Evolutionary conservation across 2,113 vertebrate genomes (phyloP).

Genomic region (Mobula birostris): DNA sequence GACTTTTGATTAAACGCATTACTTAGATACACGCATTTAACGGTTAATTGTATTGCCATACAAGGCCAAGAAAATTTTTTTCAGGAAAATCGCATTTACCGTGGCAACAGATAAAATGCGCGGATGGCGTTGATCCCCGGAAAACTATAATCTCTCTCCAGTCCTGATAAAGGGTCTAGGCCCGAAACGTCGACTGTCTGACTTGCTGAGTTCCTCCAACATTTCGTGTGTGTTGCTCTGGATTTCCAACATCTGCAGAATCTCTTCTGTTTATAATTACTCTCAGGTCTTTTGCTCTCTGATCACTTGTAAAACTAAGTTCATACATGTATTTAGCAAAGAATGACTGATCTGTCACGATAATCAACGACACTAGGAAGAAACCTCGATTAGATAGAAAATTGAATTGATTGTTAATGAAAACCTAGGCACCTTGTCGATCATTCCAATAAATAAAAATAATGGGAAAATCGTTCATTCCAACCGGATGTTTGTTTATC

Average conservation of each 20-base stretch:
- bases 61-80: no score
- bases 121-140: neutral
- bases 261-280: no score
- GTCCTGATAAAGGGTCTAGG: no score
- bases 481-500: neutral
- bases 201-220: no score
- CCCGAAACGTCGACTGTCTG: no score
- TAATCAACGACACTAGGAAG: neutral
- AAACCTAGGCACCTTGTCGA: no score
- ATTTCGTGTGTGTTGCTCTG: no score
- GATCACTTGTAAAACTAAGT: neutral
- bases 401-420: neutral
- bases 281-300: neutral
- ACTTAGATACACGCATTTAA: neutral
- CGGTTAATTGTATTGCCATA: neutral
- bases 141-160: neutral
- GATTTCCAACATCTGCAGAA: no score
- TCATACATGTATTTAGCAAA: neutral
- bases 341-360: neutral
- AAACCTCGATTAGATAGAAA: neutral
- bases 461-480: neutral
- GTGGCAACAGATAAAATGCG: neutral
- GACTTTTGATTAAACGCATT: neutral
- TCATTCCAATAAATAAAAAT: neutral
- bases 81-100: neutral